Evolutionary conservation across 2,797 vertebrate genomes (phyloP), one percentile per base, ranked within the genome.

Genomic region (Sebastes minor): DNA sequence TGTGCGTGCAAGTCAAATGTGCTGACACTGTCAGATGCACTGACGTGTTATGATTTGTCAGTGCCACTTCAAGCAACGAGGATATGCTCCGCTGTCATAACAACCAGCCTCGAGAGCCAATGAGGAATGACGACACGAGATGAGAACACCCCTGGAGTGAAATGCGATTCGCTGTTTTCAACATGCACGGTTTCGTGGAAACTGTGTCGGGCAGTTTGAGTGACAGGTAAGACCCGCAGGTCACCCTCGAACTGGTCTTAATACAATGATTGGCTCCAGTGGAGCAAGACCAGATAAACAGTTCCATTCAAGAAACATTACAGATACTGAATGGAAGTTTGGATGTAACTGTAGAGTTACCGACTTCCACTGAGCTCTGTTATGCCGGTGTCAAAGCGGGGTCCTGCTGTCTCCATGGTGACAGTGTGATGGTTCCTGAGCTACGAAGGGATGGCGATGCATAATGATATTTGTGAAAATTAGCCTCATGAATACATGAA

Each of bases 271-370:
- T 76, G 78, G 94, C 93, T 94, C 86, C 93, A 93, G 42, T 89
- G 92, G 91, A 94, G 93, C 92, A 73, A 57, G 75, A 92, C 91
- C 89, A 93, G 93, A 92, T 94, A 94, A 95, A 95, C 92, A 91
- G 61, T 82, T 89, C 82, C 82, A 87, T 92, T 92, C 85, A 87
- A 25, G 83, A 60, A 84, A 86, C 85, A 87, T 86, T 85, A 68
- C 72, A 88, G 88, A 89, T 86, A 91, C 84, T 72, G 89, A 93
- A 86, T 82, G 83, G 79, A 92, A 89, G 92, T 93, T 91, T 81
- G 90, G 83, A 84, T 84, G 87, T 84, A 85, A 92, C 89, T 86
- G 86, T 85, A 65, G 86, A 90, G 91, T 89, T 88, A 76, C 85
- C 42, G 90, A 84, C 72, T 91, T 88, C 78, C 80, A 80, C 69